Conservation (phyloP, 2,797 vertebrate species). For the Phyllotis vaccarum region DNA sequence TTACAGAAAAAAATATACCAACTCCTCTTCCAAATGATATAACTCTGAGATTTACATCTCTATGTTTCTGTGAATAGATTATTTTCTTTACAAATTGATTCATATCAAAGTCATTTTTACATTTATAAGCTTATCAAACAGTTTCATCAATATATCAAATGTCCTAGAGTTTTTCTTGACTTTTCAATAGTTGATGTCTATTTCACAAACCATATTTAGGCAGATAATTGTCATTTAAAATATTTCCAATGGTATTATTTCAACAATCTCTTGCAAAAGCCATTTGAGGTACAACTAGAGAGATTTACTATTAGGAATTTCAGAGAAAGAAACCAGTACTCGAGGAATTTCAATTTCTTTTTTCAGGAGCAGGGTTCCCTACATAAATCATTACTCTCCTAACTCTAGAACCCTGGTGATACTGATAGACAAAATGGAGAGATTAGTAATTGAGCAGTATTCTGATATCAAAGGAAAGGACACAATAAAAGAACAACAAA, state of each 20-base stretch:
- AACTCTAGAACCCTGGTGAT: not conserved
- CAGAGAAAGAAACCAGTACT: not conserved
- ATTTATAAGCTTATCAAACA: not conserved
- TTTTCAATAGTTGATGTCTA: not conserved
- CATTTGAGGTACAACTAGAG: not conserved
- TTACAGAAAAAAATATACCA: not conserved
- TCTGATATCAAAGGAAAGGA: not conserved
- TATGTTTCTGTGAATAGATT: not conserved
- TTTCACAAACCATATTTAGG: not conserved
- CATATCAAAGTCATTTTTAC: not conserved
- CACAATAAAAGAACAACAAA: not conserved
- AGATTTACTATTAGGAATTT: not conserved
- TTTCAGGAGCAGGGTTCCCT: not conserved
- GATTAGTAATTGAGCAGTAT: not conserved
- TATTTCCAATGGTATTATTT: not conserved
- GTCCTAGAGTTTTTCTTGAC: slow-evolving; percentile 2
- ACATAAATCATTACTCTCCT: not conserved
- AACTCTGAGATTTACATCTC: not conserved
- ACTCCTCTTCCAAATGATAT: not conserved
- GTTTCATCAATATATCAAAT: not conserved
- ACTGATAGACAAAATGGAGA: not conserved
- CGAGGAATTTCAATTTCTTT: not conserved
- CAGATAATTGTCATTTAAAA: not conserved
- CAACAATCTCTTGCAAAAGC: slow-evolving; percentile 16
- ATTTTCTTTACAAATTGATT: slow-evolving; percentile 6